These are phyloP conservation scores for Formica exsecta DNA, from an alignment of 1,140 invertebrate species.

Conservation along the genomic window DNA sequence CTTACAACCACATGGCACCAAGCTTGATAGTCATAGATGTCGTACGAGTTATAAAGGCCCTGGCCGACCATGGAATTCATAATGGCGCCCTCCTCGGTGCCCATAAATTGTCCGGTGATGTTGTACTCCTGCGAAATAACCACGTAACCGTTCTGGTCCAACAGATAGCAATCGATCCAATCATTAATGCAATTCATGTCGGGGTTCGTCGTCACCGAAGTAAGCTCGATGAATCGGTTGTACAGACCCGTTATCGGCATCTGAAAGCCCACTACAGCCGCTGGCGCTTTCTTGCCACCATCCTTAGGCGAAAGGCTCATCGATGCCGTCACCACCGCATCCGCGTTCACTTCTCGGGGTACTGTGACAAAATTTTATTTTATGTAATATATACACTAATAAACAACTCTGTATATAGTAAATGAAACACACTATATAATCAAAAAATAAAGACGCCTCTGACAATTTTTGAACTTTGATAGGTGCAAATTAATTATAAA, in stretches of 20 bases:
- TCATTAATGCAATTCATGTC: slow-evolving; percentile 86
- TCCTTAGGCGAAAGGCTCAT: slow-evolving; percentile 95
- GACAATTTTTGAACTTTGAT: too few relatives aligned
- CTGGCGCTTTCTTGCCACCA: slow-evolving; percentile 92
- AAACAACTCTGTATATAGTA: background rate
- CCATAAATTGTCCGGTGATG: slow-evolving; percentile 94
- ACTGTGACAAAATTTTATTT: slow-evolving; percentile 83
- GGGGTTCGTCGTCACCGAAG: slow-evolving; percentile 83
- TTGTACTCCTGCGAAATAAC: slow-evolving; percentile 90
- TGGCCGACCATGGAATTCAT: slow-evolving; percentile 92
- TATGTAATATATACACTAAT: background rate
- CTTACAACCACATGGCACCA: slow-evolving; percentile 88
- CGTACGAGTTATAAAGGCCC: slow-evolving; percentile 91
- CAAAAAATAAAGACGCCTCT: too few relatives aligned
- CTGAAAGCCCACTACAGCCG: slow-evolving; percentile 95
- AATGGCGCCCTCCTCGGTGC: slow-evolving; percentile 92
- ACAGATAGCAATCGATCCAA: slow-evolving; percentile 92
- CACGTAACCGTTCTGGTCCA: slow-evolving; percentile 97
- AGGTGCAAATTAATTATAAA: slow-evolving; percentile 8
- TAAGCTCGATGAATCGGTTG: slow-evolving; percentile 91
- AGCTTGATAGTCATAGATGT: slow-evolving; percentile 95
- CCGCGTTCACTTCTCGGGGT: slow-evolving; percentile 89
- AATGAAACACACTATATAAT: too few relatives aligned
- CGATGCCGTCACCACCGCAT: slow-evolving; percentile 91
- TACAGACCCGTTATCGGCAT: slow-evolving; percentile 90